Conservation (phyloP, 2,888 invertebrate genomes). For the Girardia tigrina region DNA sequence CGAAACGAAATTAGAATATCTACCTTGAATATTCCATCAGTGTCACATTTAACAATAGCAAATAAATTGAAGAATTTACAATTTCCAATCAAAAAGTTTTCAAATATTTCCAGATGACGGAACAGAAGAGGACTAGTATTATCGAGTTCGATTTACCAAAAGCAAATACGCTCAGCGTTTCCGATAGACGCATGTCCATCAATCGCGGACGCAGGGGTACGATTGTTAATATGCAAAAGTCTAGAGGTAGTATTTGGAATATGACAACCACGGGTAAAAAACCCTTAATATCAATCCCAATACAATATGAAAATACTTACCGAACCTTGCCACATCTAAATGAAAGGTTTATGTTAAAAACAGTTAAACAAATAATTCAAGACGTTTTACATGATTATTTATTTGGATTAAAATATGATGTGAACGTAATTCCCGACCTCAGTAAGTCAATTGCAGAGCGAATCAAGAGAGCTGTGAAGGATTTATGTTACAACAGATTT, state of each 20-base stretch:
- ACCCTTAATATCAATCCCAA: not conserved
- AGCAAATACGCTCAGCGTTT: not conserved
- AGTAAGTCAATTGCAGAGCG: not conserved
- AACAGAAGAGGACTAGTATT: not conserved
- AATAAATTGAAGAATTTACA: not conserved
- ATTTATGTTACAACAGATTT: constrained; percentile 8
- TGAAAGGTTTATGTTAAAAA: not conserved
- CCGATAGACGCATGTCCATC: not conserved
- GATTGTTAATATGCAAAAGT: not conserved
- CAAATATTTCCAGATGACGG: not conserved
- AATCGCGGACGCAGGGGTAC: not conserved
- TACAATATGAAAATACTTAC: constrained; percentile 4
- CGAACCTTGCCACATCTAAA: not conserved
- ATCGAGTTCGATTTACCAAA: not conserved
- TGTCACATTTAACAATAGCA: too few species aligned
- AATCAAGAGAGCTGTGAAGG: not conserved
- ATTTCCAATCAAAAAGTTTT: not conserved
- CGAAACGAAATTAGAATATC: too few species aligned
- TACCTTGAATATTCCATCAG: too few species aligned
- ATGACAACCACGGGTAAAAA: not conserved
- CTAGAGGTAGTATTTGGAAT: constrained; percentile 6
- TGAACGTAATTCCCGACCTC: not conserved
- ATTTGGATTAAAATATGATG: not conserved
- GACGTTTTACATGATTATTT: constrained; percentile 18
- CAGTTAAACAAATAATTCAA: not conserved